Evolutionary conservation across 2,797 vertebrate genomes (phyloP).

Genomic region (Dromococcyx pavoninus): DNA sequence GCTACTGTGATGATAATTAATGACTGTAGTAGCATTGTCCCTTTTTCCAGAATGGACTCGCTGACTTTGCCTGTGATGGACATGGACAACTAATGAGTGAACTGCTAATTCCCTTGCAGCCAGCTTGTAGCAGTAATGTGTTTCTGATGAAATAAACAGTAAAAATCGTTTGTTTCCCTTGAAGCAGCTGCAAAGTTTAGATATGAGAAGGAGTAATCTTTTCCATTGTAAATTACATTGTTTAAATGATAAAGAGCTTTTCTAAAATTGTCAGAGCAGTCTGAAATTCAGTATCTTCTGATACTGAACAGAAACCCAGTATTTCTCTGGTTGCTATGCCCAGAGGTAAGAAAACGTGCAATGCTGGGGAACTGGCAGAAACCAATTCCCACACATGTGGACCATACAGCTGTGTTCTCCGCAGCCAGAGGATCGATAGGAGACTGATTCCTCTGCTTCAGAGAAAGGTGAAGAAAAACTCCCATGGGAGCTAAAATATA

Average conservation of each 20-base stretch:
- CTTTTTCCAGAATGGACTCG: not conserved
- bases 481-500: not conserved
- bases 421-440: not conserved
- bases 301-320: not conserved
- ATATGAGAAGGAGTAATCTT: not conserved
- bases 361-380: not conserved
- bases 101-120: not conserved
- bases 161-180: not conserved
- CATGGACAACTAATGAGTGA: not conserved
- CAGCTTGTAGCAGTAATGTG: not conserved
- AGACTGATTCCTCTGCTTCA: not conserved
- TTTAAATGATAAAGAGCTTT: not conserved
- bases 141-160: not conserved
- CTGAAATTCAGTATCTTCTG: not conserved
- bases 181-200: not conserved
- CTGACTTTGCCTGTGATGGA: not conserved
- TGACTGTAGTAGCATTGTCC: not conserved
- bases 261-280: not conserved
- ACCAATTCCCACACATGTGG: rapidly evolving
- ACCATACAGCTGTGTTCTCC: not conserved
- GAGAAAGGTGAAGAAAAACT: not conserved
- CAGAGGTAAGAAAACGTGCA: not conserved
- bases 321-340: not conserved
- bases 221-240: not conserved
- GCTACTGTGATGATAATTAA: not conserved